Evolutionary conservation across 2,888 invertebrate genomes (phyloP), one percentile per base, ranked within the genome.

Genomic region (Heterodera filipjevi): DNA sequence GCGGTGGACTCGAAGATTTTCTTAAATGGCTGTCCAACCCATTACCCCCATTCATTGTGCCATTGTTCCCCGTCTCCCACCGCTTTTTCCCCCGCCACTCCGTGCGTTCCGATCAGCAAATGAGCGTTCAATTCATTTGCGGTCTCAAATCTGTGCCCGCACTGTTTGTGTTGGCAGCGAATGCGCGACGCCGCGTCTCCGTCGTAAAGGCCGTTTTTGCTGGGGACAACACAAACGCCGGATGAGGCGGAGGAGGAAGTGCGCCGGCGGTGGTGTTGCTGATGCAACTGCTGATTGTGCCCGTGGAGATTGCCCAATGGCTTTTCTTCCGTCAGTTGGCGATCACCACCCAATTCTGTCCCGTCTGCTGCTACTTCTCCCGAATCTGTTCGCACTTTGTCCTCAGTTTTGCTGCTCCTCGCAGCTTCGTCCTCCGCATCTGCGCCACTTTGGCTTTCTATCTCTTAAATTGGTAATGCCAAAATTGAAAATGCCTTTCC

Each of bases 111-210:
- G 35, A 76, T 64, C 3, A 84, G 3, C 39, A 83, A 66, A 71
- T 82, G 82, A 39, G 73, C 70, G 71, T 82, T 82, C 71, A 83
- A 53, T 35, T 82, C 82, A n/a, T 49, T 32, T 14, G 70, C 68
- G 32, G 72, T 33, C 33, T 82, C 72, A 72, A 83, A 82, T 16
- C 82, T 59, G 70, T 78, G 72, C 12, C 82, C 82, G 70, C 82
- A 82, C 33, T 82, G 82, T 32, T 49, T 22, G 76, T 82, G 82
- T 19, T 78, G 79, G 59, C 82, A 82, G 27, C 81, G 71, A 10
- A 66, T 16, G 27, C 64, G 59, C 46, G 64, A 44, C 39, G 79
- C 16, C 44, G 30, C 66, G 30, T 66, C 77, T 27, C 46, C 49
- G 71, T 75, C 75, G 30, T n/a, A 75, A 32, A 79, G 53, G 19